phyloP scores from a whole-genome alignment of 2,888 invertebrate genomes.

The Ectropis crepuscularia region DNA sequence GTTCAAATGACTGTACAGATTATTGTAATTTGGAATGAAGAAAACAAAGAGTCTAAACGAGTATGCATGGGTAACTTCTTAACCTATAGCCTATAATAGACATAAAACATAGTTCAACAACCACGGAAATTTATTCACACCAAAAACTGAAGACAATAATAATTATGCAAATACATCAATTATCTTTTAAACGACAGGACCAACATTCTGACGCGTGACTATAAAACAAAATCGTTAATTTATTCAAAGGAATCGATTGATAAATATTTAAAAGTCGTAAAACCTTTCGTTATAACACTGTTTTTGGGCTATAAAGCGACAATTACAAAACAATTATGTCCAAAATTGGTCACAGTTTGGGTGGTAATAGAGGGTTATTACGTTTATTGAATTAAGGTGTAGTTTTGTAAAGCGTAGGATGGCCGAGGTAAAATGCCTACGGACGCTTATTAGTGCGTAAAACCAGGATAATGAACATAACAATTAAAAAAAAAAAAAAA shows the following conservation, averaged over 20 bases:
- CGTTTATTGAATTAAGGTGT: slow-evolving; percentile 35
- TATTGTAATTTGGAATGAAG: no score
- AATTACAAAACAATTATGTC: slow-evolving; percentile 44
- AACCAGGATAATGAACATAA: no score
- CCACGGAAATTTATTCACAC: slow-evolving; percentile 4
- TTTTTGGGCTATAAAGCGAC: slow-evolving; percentile 38
- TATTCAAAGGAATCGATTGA: slow-evolving; percentile 36
- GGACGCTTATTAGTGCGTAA: neutral
- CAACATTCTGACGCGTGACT: slow-evolving; percentile 8
- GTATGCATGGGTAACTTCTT: neutral
- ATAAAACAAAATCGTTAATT: slow-evolving; percentile 28
- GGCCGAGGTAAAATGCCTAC: neutral
- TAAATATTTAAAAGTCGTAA: slow-evolving; percentile 37
- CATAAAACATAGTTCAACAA: neutral
- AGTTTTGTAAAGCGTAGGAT: slow-evolving; percentile 23
- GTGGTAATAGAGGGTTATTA: slow-evolving; percentile 42
- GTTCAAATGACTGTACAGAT: no score
- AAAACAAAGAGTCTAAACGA: no score
- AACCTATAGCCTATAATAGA: neutral
- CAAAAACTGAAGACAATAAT: slow-evolving; percentile 14
- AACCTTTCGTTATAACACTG: slow-evolving; percentile 35
- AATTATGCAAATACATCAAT: slow-evolving; percentile 30
- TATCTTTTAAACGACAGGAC: slow-evolving; percentile 15
- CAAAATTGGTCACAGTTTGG: slow-evolving; percentile 46
- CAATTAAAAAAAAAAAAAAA: no score